These are phyloP conservation scores for Dichetophora obliterata DNA, from an alignment of 2,888 invertebrate genomes.

Conservation along the genomic window DNA sequence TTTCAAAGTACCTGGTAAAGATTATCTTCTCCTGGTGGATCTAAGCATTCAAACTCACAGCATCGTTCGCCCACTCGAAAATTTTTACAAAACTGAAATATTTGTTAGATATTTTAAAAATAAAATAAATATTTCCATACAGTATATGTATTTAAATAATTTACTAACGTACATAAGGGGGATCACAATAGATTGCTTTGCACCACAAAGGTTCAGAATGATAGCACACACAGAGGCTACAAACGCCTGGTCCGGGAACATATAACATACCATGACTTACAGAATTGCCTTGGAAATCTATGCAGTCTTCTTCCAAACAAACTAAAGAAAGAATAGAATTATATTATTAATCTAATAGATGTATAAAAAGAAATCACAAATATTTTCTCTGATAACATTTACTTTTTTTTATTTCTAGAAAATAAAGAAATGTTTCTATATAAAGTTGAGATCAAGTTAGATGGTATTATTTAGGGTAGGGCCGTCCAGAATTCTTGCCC, in stretches of 20 bases:
- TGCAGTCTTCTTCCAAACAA: constrained; percentile 81
- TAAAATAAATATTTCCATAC: neutral
- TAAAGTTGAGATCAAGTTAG: no score
- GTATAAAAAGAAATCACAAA: no score
- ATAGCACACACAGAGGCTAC: constrained; percentile 88
- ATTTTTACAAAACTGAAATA: constrained; percentile 82
- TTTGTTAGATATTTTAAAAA: constrained; percentile 5
- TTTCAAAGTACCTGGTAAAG: constrained; percentile 70
- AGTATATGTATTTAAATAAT: neutral
- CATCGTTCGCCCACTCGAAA: constrained; percentile 87
- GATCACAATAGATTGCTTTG: constrained; percentile 88
- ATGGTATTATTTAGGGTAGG: no score
- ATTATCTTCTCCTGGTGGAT: constrained; percentile 79
- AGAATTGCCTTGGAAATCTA: constrained; percentile 85
- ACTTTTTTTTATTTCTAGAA: no score
- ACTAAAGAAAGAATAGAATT: constrained; percentile 49
- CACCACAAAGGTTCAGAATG: constrained; percentile 90
- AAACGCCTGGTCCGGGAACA: constrained; percentile 87
- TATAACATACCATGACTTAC: constrained; percentile 84
- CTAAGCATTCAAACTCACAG: constrained; percentile 90
- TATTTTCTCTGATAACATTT: no score
- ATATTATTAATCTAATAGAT: no score
- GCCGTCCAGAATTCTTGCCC: no score
- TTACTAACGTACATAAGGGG: constrained; percentile 80
- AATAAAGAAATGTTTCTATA: no score